Evolutionary conservation across 2,888 invertebrate genomes (phyloP), one percentile per base, ranked within the genome.

Genomic region (Ctena decussata): DNA sequence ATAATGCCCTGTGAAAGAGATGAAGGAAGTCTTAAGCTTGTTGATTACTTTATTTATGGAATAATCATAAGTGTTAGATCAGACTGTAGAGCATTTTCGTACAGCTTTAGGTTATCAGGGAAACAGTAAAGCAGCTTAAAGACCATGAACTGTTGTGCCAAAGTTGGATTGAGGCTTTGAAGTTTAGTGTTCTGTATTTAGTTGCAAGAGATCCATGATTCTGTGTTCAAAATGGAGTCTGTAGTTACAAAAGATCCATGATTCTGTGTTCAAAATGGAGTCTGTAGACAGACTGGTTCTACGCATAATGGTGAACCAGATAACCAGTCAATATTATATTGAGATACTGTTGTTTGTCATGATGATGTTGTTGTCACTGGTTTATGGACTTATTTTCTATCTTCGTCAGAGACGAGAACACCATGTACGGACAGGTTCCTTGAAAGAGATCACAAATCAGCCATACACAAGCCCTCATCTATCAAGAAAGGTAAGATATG

Each of bases 381-480:
- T 89, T 39, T 91, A 89, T 75, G 78, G 85, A 24, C 77, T 91
- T 65, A 80, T 90, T 81, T 89, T 91, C 82, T 92, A 89, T 86
- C 89, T 90, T 77, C 93, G 90, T 77, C 93, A 94, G 91, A 93
- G 93, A 82, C 93, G 94, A 80, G 92, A 92, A 78, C 93, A 92
- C 80, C 90, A 93, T 89, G 88, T 91, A 32, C 79, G 93, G 46
- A 89, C 91, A 44, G 94, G 92, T 24, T 94, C 94, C 12, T 46
- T 94, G 44, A 93, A 93, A 75, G 85, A 90, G 82, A 77, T 87
- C 35, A 77, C 90, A 32, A 84, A 84, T 75, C 84, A 92, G 72
- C 88, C 92, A 39, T 91, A 92, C 82, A 92, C 93, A 57, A 92
- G 94, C 85, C 94, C 94, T 6, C 91, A 91, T 76, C 89, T 87